A percentile compares a stretch with the other conserved stretches of the same genome.
Conservation (phyloP, 2,888 invertebrate genomes). For the Rugalucina vietnamica region DNA sequence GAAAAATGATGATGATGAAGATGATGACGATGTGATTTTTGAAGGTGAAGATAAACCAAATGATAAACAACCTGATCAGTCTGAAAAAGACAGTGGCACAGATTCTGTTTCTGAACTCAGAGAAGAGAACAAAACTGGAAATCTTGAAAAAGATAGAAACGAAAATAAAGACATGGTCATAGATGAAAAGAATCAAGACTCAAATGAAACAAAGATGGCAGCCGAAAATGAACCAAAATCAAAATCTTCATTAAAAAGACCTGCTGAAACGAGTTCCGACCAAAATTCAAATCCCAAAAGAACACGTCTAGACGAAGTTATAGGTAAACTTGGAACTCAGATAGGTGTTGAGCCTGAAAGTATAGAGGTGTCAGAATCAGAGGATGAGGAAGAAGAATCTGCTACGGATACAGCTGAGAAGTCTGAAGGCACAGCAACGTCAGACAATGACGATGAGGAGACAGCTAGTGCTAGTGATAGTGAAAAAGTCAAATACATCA, state of each 20-base stretch:
- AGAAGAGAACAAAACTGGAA: neutral
- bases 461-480: neutral
- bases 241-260: constrained; percentile 49
- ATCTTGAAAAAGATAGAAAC: neutral
- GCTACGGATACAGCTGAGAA: constrained; percentile 59
- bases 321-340: constrained; percentile 67
- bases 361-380: constrained; percentile 65
- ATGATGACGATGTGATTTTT: constrained; percentile 55
- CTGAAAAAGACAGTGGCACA: neutral
- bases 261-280: constrained; percentile 41
- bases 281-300: constrained; percentile 61
- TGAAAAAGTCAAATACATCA: constrained; percentile 39
- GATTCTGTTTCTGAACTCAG: neutral
- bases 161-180: constrained; percentile 5
- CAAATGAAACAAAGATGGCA: neutral
- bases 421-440: constrained; percentile 45
- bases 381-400: constrained; percentile 59
- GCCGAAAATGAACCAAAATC: constrained; percentile 22
- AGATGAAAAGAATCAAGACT: constrained; percentile 10
- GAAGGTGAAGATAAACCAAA: constrained; percentile 24
- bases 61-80: neutral
- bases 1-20: constrained; percentile 28
- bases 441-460: constrained; percentile 5
- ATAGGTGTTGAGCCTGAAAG: constrained; percentile 64
- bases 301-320: constrained; percentile 67